Conservation (phyloP, 2,888 invertebrate species). For the Eueremaeus valkanovi region DNA sequence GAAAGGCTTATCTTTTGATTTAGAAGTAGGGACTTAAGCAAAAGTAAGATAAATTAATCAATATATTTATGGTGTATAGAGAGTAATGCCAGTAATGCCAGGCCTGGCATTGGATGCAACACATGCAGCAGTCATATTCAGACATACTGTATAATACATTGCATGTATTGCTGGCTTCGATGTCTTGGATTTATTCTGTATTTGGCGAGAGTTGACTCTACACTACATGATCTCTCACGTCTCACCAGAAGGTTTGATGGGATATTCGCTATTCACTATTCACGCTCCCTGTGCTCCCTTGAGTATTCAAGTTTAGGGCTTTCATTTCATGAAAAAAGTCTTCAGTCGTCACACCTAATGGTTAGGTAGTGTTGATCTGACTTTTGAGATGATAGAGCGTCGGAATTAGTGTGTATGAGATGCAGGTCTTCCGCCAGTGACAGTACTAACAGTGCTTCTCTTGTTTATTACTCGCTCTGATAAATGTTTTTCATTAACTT, state of each 20-base stretch:
- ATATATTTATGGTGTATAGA: background rate
- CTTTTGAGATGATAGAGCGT: background rate
- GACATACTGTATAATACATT: background rate
- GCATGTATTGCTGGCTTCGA: background rate
- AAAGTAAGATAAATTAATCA: conserved; percentile 24
- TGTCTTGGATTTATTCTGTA: background rate
- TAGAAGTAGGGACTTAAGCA: background rate
- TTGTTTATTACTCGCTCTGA: background rate
- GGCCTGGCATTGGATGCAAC: background rate
- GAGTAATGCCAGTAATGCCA: background rate
- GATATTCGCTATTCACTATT: background rate
- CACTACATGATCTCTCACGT: background rate
- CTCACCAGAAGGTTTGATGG: background rate
- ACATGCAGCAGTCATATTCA: background rate
- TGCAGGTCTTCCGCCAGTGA: background rate
- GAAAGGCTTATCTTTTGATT: conserved; percentile 14
- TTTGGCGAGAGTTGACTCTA: background rate
- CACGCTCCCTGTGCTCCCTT: background rate
- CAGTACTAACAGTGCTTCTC: background rate
- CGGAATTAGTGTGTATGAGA: background rate
- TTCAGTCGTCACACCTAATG: conserved; percentile 15
- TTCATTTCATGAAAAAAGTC: background rate
- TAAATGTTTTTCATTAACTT: conserved; percentile 3
- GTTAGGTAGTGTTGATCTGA: background rate
- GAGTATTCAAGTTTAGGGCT: conserved; percentile 2